These are phyloP conservation scores for Bothrops alternatus DNA, from an alignment of 2,797 vertebrate species.

Conservation along the genomic window DNA sequence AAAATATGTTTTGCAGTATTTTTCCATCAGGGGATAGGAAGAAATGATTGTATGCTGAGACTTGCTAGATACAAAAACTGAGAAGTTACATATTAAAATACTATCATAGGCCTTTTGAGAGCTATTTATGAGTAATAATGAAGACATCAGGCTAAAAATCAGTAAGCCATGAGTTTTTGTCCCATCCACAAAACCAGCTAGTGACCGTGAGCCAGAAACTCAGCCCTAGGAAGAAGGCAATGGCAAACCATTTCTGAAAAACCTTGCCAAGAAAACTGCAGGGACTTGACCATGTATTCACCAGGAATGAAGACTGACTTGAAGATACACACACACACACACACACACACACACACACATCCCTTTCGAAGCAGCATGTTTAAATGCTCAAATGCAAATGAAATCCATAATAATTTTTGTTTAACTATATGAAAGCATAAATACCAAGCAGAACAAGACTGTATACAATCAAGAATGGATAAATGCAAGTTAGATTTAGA, in stretches of 20 bases:
- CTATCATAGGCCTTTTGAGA: neutral
- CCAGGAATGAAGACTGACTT: neutral
- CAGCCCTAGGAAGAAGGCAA: neutral
- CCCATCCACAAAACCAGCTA: neutral
- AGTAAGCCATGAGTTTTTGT: neutral
- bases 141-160: neutral
- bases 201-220: neutral
- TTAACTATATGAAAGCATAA: neutral
- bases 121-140: neutral
- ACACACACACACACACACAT: too few relatives aligned
- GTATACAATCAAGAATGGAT: neutral
- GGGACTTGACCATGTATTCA: neutral
- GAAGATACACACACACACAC: neutral
- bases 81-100: neutral
- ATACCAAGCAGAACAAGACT: neutral
- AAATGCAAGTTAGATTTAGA: neutral
- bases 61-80: too few relatives aligned
- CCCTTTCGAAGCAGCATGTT: neutral
- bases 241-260: neutral
- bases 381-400: neutral
- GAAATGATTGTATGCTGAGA: neutral
- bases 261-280: neutral
- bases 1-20: neutral
- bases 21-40: neutral
- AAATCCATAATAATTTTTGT: neutral